These are phyloP conservation scores for Caenorhabditis tropicalis DNA, from an alignment of 1,140 invertebrate genomes.

Conservation along the genomic window DNA sequence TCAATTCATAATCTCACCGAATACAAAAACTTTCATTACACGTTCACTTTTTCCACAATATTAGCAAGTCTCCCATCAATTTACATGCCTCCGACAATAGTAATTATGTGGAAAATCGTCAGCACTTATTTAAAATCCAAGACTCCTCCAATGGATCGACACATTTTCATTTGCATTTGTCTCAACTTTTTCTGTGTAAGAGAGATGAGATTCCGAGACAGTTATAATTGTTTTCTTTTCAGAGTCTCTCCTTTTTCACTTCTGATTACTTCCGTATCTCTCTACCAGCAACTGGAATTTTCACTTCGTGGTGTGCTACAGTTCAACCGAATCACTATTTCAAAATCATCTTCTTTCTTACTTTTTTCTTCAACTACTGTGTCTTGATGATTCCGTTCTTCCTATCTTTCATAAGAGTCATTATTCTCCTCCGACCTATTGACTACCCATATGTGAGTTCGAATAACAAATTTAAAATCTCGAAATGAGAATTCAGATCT, in stretches of 20 bases:
- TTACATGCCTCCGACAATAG: background rate
- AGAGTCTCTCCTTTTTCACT: background rate
- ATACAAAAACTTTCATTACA: background rate
- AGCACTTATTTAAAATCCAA: background rate
- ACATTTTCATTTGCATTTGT: background rate
- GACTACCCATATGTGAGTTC: background rate
- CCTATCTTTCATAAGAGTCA: background rate
- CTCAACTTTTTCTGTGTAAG: background rate
- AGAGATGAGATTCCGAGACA: background rate
- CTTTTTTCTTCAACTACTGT: background rate
- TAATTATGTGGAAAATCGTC: background rate
- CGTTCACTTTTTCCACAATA: background rate
- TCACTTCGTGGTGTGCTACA: background rate
- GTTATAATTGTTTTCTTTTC: background rate
- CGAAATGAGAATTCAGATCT: background rate
- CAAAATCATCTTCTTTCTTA: background rate
- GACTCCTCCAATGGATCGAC: background rate
- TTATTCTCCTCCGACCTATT: background rate
- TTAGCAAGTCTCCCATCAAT: background rate
- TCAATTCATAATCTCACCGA: background rate
- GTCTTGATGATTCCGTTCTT: background rate
- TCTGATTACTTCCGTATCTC: background rate
- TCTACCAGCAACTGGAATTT: background rate
- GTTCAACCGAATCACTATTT: background rate
- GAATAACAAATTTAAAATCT: background rate